Conservation (phyloP, 2,113 vertebrate genomes). For the Pardalotus punctatus region DNA sequence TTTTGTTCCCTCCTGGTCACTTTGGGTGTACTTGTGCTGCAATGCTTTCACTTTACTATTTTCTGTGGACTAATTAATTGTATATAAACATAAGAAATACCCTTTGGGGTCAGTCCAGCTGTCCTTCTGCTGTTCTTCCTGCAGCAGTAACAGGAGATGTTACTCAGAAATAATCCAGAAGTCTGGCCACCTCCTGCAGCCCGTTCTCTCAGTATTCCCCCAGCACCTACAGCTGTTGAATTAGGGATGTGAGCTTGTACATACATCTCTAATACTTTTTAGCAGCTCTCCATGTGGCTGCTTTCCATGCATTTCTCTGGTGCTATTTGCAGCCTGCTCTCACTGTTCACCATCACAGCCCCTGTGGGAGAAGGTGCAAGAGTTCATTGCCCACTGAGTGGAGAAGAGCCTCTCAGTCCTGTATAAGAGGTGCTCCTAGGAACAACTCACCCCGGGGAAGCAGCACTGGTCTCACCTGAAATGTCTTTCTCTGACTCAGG, state of each 20-base stretch:
- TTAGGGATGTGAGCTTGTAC: neutral
- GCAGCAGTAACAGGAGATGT: neutral
- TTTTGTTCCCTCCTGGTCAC: neutral
- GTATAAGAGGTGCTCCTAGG: neutral
- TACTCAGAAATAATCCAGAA: neutral
- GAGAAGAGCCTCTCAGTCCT: neutral
- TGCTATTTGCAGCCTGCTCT: neutral
- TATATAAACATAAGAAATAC: neutral
- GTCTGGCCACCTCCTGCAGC: neutral
- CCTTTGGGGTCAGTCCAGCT: neutral
- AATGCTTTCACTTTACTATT: neutral
- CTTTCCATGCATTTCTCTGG: neutral
- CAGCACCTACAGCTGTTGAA: neutral
- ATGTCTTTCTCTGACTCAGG: neutral
- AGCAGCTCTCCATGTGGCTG: neutral
- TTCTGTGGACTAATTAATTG: neutral
- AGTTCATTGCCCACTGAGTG: neutral
- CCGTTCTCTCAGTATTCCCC: neutral
- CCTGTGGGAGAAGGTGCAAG: neutral
- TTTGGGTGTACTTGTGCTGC: neutral
- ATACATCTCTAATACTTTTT: neutral
- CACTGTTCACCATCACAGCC: fast-evolving
- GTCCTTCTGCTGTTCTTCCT: neutral
- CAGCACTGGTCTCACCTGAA: neutral
- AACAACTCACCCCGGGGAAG: neutral